A percentile compares a stretch with the other conserved stretches of the same genome.
phyloP scores from a whole-genome alignment of 2,888 invertebrate genomes.

The Machimus atricapillus region DNA sequence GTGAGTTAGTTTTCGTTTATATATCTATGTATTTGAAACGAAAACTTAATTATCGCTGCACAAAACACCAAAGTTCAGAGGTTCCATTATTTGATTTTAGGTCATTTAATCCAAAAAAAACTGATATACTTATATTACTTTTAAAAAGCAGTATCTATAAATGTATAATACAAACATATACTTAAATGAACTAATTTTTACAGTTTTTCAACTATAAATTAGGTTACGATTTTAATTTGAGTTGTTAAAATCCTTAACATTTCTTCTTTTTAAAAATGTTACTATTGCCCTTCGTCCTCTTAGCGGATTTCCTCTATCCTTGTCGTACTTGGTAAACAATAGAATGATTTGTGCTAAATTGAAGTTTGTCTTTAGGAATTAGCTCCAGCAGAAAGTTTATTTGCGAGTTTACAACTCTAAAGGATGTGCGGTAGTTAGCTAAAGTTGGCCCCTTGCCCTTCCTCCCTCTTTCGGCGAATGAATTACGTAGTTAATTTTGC shows the following conservation, averaged over 20 bases:
- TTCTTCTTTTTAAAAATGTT: not conserved
- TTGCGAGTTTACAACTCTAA: not conserved
- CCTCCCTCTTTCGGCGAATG: not conserved
- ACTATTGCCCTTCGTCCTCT: not conserved
- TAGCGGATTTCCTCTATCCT: not conserved
- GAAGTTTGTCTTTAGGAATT: not conserved
- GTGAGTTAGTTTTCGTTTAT: not conserved
- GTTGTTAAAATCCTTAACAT: not conserved
- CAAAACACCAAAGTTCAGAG: no score
- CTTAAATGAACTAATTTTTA: not conserved
- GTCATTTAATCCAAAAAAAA: no score
- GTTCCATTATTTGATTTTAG: no score
- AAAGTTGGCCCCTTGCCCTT: not conserved
- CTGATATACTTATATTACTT: no score
- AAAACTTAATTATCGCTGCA: no score
- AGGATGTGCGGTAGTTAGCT: not conserved
- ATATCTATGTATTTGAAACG: no score
- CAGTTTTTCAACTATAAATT: not conserved
- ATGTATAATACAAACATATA: no score
- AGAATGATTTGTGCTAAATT: not conserved
- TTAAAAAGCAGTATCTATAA: no score
- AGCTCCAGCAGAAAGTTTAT: not conserved
- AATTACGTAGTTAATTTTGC: not conserved
- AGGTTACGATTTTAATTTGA: not conserved
- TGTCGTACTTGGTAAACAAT: not conserved